phyloP scores from a whole-genome alignment of 2,113 vertebrate species.

The Eleginops maclovinus region DNA sequence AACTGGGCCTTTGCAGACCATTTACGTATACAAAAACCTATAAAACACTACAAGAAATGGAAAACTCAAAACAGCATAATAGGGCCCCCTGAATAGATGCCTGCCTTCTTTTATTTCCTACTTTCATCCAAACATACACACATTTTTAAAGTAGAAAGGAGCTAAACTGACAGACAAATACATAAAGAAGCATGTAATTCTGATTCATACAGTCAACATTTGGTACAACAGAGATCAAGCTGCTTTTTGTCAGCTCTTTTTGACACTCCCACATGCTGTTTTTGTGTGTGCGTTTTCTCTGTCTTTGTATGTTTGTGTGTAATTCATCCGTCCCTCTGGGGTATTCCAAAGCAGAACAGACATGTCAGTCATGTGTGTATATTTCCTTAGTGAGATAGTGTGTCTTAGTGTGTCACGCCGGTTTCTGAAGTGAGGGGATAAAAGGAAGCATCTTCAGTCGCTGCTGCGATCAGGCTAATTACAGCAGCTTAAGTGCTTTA shows the following conservation, averaged over 20 bases:
- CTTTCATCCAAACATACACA: neutral
- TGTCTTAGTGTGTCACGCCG: constrained; percentile 70
- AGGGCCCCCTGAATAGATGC: neutral
- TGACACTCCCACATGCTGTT: constrained; percentile 36
- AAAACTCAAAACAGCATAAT: no score
- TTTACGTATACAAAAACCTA: no score
- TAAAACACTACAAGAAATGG: no score
- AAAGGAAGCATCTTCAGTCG: constrained; percentile 83
- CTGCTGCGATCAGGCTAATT: constrained; percentile 84
- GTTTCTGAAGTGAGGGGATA: constrained; percentile 82
- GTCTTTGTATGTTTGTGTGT: constrained; percentile 38
- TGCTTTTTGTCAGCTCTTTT: constrained; percentile 47
- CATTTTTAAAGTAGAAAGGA: neutral
- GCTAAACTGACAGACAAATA: neutral
- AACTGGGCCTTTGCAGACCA: no score
- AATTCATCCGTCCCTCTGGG: constrained; percentile 39
- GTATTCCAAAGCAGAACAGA: constrained; percentile 27
- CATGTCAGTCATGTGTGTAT: constrained; percentile 48
- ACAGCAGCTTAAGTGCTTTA: constrained; percentile 87
- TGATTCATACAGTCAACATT: constrained; percentile 14
- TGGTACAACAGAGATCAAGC: constrained; percentile 45
- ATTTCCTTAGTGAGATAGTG: constrained; percentile 46
- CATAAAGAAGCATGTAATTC: neutral
- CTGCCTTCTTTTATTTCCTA: neutral
- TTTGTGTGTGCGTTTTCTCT: constrained; percentile 9